phyloP scores from a whole-genome alignment of 1,140 invertebrate genomes.

The Macrocentrus cingulum region DNA sequence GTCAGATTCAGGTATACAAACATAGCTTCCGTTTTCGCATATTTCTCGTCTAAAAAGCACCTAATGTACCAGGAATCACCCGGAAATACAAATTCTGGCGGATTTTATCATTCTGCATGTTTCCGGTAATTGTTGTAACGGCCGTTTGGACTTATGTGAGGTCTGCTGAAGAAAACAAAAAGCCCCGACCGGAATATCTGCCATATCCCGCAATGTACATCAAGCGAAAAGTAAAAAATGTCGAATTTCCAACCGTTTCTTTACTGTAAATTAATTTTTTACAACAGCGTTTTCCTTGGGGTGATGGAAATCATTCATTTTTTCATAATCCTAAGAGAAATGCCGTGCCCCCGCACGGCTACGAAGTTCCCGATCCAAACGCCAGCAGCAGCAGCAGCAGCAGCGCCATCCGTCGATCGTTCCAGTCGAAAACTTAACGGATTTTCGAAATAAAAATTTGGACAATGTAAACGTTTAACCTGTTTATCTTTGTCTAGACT shows the following conservation, averaged over 20 bases:
- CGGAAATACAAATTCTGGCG: not conserved
- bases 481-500: too few species aligned
- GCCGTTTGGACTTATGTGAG: not conserved
- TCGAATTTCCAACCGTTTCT: too few species aligned
- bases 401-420: not conserved
- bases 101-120: conserved; percentile 9
- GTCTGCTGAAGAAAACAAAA: conserved; percentile 34
- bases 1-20: too few species aligned
- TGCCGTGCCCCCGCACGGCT: conserved; percentile 62
- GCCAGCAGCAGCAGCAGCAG: conserved; percentile 8
- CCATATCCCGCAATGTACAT: not conserved
- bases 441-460: too few species aligned
- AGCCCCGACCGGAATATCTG: not conserved
- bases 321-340: conserved; percentile 65
- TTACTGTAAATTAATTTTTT: conserved; percentile 31
- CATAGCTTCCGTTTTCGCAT: too few species aligned
- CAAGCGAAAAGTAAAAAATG: not conserved
- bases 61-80: not conserved
- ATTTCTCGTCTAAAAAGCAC: too few species aligned
- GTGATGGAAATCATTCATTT: conserved; percentile 64
- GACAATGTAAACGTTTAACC: too few species aligned
- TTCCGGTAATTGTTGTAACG: conserved; percentile 3
- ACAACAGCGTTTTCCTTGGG: conserved; percentile 65
- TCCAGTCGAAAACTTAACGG: too few species aligned
- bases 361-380: conserved; percentile 53